These are phyloP conservation scores for Hucho hucho DNA, from an alignment of 2,113 vertebrate species.

Conservation along the genomic window DNA sequence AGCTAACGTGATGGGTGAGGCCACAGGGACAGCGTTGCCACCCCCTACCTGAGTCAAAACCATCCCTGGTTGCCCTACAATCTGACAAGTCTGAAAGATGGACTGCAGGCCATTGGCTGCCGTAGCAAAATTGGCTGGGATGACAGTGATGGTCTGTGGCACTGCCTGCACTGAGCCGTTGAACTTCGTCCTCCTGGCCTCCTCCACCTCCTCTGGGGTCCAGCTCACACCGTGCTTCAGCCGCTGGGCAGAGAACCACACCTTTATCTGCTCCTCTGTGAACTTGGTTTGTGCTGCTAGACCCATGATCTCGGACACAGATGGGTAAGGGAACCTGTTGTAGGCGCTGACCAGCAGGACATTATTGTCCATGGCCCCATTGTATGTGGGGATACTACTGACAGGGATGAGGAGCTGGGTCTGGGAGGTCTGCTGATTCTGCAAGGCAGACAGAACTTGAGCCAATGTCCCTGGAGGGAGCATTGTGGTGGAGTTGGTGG, in stretches of 20 bases:
- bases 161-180: constrained; percentile 94
- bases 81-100: constrained; percentile 97
- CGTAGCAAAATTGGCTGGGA: constrained; percentile 86
- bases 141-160: constrained; percentile 95
- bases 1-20: constrained; percentile 86
- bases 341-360: constrained; percentile 91
- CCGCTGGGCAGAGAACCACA: constrained; percentile 98
- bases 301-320: constrained; percentile 88
- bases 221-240: constrained; percentile 97
- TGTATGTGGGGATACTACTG: constrained; percentile 97
- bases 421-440: constrained; percentile 75
- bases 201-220: constrained; percentile 96
- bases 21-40: constrained; percentile 79
- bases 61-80: constrained; percentile 92
- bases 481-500: constrained; percentile 68
- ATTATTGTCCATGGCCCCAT: constrained; percentile 91
- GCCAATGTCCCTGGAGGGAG: constrained; percentile 71
- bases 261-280: constrained; percentile 96
- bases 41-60: constrained; percentile 89
- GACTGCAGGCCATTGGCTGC: constrained; percentile 87
- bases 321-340: constrained; percentile 97
- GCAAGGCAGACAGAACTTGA: constrained; percentile 84
- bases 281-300: constrained; percentile 94
- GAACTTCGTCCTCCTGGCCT: constrained; percentile 92
- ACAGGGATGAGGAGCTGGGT: constrained; percentile 94